Evolutionary conservation across 2,113 vertebrate species (phyloP), one percentile per base, ranked within the genome.

Genomic region (Trogon surrucura): DNA sequence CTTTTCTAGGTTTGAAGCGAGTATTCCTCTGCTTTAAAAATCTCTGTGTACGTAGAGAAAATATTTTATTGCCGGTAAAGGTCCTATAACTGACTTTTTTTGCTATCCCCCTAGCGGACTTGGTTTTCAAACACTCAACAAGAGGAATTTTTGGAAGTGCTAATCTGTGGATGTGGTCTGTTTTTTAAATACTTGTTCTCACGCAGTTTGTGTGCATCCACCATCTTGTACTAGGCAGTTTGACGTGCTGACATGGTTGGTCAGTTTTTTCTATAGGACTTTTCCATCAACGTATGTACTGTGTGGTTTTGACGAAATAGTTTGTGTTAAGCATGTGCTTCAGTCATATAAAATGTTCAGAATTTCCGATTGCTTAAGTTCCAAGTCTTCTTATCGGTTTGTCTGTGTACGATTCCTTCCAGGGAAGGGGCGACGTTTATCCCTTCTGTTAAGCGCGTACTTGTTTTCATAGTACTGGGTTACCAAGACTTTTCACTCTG

Each of bases 321-420:
- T 97, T 98, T 98, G 97, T 98, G 97, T 98, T 98, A 97, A 97
- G 97, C 97, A 97, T 98, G 98, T 98, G 97, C 88, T 98, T 98
- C 97, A 95, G 98, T 98, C 97, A 95, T 98, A 98, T 95, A 92
- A 97, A 97, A 88, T 98, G 97, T 98, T 98, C 81, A 79, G 92
- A 97, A 93, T 80, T 97, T 97, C 96, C 67, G 20, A 95, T 96
- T 97, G 96, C 94, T 95, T 96, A 97, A 41, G 94, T 98, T 98
- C 96, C 91, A 94, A 70, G 95, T 97, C 95, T 54, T 98, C 80
- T 97, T 97, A 88, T 26, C 48, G 91, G 93, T 97, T 97, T 97
- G 96, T 97, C 95, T 98, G 80, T 98, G 95, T 96, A 96, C 93
- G 86, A 96, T 97, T 97, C 94, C 93, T 97, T 97, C 86, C 83